Evolutionary conservation across 2,113 vertebrate species (phyloP).

Genomic region (Prinia subflava): DNA sequence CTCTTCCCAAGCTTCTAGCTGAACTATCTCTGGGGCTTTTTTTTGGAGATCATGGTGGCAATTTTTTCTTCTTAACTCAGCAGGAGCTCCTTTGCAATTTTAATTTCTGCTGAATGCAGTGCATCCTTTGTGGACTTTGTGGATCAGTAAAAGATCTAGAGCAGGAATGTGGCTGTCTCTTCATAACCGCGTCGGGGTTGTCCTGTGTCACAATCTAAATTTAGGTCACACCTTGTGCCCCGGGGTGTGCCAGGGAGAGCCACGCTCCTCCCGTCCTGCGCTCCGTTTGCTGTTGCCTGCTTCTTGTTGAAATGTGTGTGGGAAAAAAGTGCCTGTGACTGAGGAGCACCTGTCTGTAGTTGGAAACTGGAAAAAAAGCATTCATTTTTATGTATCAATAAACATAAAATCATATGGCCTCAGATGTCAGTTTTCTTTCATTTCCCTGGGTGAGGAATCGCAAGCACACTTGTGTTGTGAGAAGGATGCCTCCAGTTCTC

Average conservation of each 20-base stretch:
- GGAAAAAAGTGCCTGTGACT: neutral
- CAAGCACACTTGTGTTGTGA: neutral
- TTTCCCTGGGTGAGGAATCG: neutral
- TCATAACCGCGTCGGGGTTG: neutral
- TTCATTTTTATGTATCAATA: neutral
- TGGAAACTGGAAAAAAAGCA: neutral
- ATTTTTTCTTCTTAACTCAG: neutral
- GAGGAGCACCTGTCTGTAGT: neutral
- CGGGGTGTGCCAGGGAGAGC: neutral
- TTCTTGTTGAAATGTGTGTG: neutral
- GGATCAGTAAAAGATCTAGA: neutral
- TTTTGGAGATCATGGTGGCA: neutral
- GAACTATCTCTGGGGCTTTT: neutral
- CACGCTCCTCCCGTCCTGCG: fast-evolving
- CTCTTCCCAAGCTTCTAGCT: neutral
- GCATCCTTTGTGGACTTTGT: neutral
- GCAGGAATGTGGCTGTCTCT: neutral
- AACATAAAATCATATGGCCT: neutral
- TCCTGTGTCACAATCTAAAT: neutral
- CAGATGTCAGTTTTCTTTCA: neutral
- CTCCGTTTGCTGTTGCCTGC: neutral
- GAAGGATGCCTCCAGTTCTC: neutral
- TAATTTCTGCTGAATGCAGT: conserved; percentile 11
- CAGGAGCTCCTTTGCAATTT: neutral
- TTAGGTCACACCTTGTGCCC: neutral